A percentile compares a stretch with the other conserved stretches of the same genome.
These are phyloP conservation scores for Dexiosoma caninum DNA, from an alignment of 2,888 invertebrate genomes.

Conservation along the genomic window DNA sequence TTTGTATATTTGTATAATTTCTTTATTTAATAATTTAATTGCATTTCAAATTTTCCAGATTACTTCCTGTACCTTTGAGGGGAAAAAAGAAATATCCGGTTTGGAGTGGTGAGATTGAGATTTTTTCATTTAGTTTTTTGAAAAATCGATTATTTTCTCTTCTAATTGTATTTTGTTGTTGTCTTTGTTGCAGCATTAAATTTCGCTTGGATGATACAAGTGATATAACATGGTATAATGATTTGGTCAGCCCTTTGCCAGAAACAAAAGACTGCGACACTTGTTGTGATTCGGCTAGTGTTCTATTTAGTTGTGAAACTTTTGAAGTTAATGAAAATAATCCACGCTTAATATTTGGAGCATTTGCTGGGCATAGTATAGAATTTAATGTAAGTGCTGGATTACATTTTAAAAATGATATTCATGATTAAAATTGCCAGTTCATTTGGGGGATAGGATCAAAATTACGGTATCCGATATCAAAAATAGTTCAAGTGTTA, in stretches of 20 bases:
- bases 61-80: conserved; percentile 73
- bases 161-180: not conserved
- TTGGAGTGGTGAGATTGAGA: conserved; percentile 72
- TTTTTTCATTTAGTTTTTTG: conserved; percentile 12
- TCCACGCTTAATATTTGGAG: conserved; percentile 80
- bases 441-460: too few relatives aligned
- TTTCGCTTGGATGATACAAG: conserved; percentile 81
- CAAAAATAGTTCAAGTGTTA: too few relatives aligned
- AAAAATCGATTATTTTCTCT: conserved; percentile 36
- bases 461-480: too few relatives aligned
- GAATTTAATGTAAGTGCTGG: conserved; percentile 80
- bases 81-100: conserved; percentile 73
- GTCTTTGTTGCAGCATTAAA: conserved; percentile 73
- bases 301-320: conserved; percentile 84
- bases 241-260: conserved; percentile 78
- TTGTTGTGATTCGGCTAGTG: conserved; percentile 78
- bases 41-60: conserved; percentile 66
- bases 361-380: conserved; percentile 83
- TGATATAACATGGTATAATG: conserved; percentile 82
- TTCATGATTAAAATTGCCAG: too few relatives aligned
- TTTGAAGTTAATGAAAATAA: conserved; percentile 79
- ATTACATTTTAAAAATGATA: too few relatives aligned
- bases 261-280: conserved; percentile 72
- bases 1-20: too few relatives aligned
- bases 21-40: not conserved